phyloP scores from a whole-genome alignment of 2,888 invertebrate species.

The Cantharis rufa region DNA sequence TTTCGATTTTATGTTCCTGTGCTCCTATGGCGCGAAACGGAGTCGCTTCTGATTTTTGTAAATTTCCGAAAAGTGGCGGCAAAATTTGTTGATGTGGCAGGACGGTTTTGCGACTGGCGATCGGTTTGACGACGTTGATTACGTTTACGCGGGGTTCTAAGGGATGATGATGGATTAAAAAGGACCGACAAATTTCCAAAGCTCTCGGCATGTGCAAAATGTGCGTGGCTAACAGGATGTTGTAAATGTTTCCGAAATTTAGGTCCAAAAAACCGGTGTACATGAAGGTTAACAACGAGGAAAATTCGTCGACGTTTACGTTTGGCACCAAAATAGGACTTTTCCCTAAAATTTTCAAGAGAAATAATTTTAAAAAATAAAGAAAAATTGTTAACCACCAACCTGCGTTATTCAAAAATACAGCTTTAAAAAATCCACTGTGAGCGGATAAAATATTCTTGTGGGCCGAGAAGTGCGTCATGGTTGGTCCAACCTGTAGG shows the following conservation, averaged over 20 bases:
- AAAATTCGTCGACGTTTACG: constrained; percentile 66
- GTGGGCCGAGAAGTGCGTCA: constrained; percentile 71
- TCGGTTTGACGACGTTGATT: constrained; percentile 61
- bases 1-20: constrained; percentile 11
- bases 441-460: constrained; percentile 67
- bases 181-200: constrained; percentile 68
- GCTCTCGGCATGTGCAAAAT: constrained; percentile 75
- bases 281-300: constrained; percentile 73
- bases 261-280: constrained; percentile 74
- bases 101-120: constrained; percentile 57
- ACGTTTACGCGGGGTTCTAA: constrained; percentile 32
- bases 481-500: constrained; percentile 65
- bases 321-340: constrained; percentile 59
- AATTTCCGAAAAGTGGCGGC: constrained; percentile 36
- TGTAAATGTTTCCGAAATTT: constrained; percentile 72
- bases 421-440: constrained; percentile 73
- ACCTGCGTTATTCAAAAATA: constrained; percentile 56
- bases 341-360: constrained; percentile 40
- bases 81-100: constrained; percentile 45
- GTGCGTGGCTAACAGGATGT: constrained; percentile 71
- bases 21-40: constrained; percentile 43
- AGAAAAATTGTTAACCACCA: constrained; percentile 14
- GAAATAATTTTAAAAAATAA: background rate
- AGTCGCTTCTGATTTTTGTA: constrained; percentile 50
- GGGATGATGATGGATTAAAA: constrained; percentile 62